phyloP scores from a whole-genome alignment of 2,797 vertebrate species.

The Microtus obscurus region DNA sequence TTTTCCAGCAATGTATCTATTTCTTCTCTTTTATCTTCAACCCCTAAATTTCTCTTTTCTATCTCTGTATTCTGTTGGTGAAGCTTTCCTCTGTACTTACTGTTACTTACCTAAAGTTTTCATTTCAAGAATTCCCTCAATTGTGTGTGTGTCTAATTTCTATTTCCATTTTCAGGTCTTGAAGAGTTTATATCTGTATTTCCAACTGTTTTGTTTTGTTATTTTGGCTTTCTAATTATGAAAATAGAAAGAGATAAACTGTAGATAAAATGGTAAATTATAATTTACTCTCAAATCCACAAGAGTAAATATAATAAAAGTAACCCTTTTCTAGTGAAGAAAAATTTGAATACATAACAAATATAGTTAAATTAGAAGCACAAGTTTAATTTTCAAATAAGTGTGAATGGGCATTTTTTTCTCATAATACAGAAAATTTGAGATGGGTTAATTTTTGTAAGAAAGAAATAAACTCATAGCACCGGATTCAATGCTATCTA shows the following conservation, averaged over 20 bases:
- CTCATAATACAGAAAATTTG: background rate
- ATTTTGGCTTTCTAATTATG: background rate
- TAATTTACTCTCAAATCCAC: background rate
- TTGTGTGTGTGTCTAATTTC: too few relatives aligned
- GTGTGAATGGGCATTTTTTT: background rate
- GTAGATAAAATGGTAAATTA: background rate
- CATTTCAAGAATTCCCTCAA: too few relatives aligned
- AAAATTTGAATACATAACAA: background rate
- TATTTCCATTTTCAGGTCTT: too few relatives aligned
- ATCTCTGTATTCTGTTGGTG: too few relatives aligned
- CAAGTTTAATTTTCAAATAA: slow-evolving; percentile 3
- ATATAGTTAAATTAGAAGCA: slow-evolving; percentile 4
- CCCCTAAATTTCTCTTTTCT: too few relatives aligned
- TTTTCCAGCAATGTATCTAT: too few relatives aligned
- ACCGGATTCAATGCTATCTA: background rate
- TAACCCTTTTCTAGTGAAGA: background rate
- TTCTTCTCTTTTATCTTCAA: too few relatives aligned
- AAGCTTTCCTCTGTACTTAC: too few relatives aligned
- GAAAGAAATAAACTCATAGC: background rate
- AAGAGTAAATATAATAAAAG: slow-evolving; percentile 1
- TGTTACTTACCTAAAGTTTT: too few relatives aligned
- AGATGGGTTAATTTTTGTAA: background rate
- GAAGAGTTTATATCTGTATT: background rate
- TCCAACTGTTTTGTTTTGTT: background rate
- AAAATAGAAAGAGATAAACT: background rate